Evolutionary conservation across 2,797 vertebrate species (phyloP).

Genomic region (Epinephelus coioides): DNA sequence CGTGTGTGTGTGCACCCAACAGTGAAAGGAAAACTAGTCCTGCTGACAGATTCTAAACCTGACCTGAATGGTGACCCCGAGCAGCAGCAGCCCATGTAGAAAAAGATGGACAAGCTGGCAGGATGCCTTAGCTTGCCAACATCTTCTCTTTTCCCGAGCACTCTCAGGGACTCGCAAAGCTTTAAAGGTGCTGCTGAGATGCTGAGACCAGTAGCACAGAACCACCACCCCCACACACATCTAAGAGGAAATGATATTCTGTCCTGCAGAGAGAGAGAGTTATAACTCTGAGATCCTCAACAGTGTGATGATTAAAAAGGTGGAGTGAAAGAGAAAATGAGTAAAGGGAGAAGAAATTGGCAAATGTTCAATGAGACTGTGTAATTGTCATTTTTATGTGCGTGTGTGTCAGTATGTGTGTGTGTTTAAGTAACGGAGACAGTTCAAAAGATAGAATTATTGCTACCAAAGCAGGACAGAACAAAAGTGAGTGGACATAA

Average conservation of each 20-base stretch:
- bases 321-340: constrained; percentile 52
- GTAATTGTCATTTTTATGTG: constrained; percentile 14
- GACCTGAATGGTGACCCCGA: constrained; percentile 79
- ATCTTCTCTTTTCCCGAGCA: constrained; percentile 68
- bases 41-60: constrained; percentile 75
- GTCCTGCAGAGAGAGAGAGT: constrained; percentile 62
- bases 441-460: constrained; percentile 33
- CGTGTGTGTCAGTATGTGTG: constrained; percentile 7
- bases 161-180: constrained; percentile 66
- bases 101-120: constrained; percentile 79
- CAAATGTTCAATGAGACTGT: constrained; percentile 46
- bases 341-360: constrained; percentile 30
- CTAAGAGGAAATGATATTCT: constrained; percentile 54
- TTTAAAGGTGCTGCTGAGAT: constrained; percentile 72
- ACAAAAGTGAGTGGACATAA: constrained; percentile 28
- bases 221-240: constrained; percentile 59
- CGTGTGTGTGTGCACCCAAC: constrained; percentile 61
- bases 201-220: constrained; percentile 65
- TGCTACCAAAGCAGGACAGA: constrained; percentile 43
- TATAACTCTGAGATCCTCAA: constrained; percentile 66
- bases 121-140: constrained; percentile 70
- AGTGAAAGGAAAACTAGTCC: constrained; percentile 70
- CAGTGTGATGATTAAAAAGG: constrained; percentile 63
- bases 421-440: constrained; percentile 22
- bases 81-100: constrained; percentile 74